These are phyloP conservation scores for Cyanistes caeruleus DNA, from an alignment of 2,113 vertebrate species.

Conservation along the genomic window DNA sequence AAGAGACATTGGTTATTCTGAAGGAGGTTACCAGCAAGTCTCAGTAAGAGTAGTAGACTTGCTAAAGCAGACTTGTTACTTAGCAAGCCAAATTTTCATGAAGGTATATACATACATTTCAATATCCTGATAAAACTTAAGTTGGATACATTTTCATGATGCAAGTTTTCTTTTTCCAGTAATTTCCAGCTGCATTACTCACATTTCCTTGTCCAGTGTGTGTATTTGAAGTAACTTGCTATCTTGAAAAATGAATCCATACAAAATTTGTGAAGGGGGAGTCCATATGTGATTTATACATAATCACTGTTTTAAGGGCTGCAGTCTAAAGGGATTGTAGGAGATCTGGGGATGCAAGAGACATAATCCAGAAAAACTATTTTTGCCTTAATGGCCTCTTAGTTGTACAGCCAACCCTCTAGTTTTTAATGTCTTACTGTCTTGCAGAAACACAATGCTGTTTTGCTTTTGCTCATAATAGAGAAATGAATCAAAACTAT, in stretches of 20 bases:
- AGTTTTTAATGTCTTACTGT: neutral
- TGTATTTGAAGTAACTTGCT: neutral
- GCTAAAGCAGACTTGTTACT: neutral
- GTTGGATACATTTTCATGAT: neutral
- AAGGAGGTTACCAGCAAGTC: neutral
- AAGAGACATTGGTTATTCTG: neutral
- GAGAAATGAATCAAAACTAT: constrained; percentile 4
- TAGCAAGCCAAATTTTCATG: neutral
- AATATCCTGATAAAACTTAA: neutral
- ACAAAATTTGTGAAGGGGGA: neutral
- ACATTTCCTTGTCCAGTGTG: neutral
- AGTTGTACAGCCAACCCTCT: neutral
- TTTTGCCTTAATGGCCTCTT: neutral
- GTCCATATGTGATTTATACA: neutral
- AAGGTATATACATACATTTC: neutral
- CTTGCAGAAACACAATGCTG: neutral
- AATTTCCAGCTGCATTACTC: neutral
- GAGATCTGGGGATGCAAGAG: neutral
- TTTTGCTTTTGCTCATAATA: neutral
- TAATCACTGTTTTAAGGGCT: neutral
- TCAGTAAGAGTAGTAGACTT: neutral
- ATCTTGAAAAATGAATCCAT: neutral
- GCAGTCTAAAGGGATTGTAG: neutral
- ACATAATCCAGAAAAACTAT: neutral
- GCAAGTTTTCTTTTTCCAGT: neutral